A percentile compares a stretch with the other conserved stretches of the same genome.
phyloP scores from a whole-genome alignment of 2,888 invertebrate genomes.

The Omphaloscelis lunosa region DNA sequence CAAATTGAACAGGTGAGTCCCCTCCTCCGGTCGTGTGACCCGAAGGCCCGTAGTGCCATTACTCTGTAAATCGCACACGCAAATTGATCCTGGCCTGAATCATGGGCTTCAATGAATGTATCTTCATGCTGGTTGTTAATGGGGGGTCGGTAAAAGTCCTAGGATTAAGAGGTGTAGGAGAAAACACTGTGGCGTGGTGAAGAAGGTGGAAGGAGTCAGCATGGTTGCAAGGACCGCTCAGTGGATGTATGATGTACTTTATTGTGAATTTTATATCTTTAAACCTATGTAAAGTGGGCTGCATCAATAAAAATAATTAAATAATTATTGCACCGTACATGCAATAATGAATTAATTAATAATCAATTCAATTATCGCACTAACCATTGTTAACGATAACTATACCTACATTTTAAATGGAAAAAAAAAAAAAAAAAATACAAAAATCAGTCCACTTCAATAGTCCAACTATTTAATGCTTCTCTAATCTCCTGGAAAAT shows the following conservation, averaged over 20 bases:
- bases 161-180: not conserved
- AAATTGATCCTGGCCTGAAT: slow-evolving; percentile 61
- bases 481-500: not conserved
- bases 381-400: not conserved
- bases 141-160: not conserved
- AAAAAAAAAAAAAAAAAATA: no score
- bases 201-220: not conserved
- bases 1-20: slow-evolving; percentile 82
- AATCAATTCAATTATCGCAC: no score
- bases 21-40: slow-evolving; percentile 76
- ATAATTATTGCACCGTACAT: no score
- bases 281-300: no score
- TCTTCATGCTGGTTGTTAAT: slow-evolving; percentile 19
- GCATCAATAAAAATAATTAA: no score
- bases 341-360: no score
- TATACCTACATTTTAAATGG: no score
- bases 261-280: no score
- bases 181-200: not conserved
- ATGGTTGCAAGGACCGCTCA: not conserved
- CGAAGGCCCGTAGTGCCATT: slow-evolving; percentile 64
- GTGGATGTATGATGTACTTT: no score
- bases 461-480: no score
- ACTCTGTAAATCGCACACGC: slow-evolving; percentile 63
- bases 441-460: not conserved
- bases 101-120: slow-evolving; percentile 43